These are phyloP conservation scores for Pseudorectes ferrugineus DNA, from an alignment of 2,113 vertebrate genomes.

Conservation along the genomic window DNA sequence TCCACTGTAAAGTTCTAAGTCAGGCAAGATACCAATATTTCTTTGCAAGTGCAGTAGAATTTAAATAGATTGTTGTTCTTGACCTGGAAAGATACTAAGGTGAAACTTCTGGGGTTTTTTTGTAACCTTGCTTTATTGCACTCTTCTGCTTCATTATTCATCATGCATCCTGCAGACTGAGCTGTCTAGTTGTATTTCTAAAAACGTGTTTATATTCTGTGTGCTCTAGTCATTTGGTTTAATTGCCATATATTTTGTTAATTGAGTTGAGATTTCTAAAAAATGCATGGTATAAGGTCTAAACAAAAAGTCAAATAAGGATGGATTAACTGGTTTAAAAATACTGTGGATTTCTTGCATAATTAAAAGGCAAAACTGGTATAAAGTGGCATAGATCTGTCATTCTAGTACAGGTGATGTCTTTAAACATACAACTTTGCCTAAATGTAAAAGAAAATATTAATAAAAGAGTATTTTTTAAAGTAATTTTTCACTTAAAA, in stretches of 20 bases:
- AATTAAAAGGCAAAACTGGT: background rate
- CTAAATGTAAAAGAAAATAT: background rate
- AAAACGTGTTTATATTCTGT: background rate
- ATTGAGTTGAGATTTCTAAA: background rate
- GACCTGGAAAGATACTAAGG: background rate
- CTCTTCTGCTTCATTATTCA: background rate
- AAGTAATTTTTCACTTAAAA: background rate
- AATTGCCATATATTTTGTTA: background rate
- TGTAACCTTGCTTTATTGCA: background rate
- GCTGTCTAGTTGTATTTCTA: background rate
- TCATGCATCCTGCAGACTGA: background rate
- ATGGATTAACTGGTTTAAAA: background rate
- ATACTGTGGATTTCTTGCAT: background rate
- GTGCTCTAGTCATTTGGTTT: background rate
- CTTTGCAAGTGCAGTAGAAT: background rate
- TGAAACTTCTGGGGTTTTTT: background rate
- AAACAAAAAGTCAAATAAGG: background rate
- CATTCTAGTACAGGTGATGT: background rate
- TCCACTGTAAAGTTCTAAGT: background rate
- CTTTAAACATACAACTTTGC: background rate
- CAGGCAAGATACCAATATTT: background rate
- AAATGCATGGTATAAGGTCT: background rate
- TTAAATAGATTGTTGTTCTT: background rate
- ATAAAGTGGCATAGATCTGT: background rate
- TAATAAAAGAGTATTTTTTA: background rate